Conservation (phyloP, 2,113 vertebrate species). For the Periophthalmodon schlosseri region DNA sequence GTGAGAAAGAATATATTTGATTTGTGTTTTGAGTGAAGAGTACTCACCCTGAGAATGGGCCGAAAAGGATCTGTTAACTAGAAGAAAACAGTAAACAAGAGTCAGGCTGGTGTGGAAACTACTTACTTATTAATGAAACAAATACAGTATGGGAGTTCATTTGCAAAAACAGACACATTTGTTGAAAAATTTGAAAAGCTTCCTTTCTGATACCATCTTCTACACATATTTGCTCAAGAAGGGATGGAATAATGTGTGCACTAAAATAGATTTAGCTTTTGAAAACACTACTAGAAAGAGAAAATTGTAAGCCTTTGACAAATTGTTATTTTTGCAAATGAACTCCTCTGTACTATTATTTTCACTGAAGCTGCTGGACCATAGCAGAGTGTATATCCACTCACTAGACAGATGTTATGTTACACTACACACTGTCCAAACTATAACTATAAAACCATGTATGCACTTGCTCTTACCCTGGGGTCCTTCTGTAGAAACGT, state of each 20-base stretch:
- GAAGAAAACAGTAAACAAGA: conserved; percentile 79
- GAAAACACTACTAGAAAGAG: too few species aligned
- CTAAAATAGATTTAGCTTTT: too few species aligned
- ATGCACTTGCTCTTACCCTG: conserved; percentile 80
- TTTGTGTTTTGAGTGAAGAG: conserved; percentile 42
- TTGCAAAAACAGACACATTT: too few species aligned
- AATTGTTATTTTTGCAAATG: too few species aligned
- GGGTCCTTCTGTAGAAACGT: conserved; percentile 97
- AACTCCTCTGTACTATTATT: neutral
- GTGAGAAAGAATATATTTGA: neutral
- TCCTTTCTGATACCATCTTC: too few species aligned
- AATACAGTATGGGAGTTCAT: neutral
- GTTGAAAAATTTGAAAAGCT: too few species aligned
- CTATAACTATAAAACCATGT: neutral
- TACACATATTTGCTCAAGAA: too few species aligned
- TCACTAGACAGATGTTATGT: neutral
- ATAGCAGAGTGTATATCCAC: neutral
- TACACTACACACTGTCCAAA: neutral
- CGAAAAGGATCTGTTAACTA: conserved; percentile 98
- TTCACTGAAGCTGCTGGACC: neutral
- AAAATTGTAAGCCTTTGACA: too few species aligned
- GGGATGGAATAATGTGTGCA: too few species aligned
- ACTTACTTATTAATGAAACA: neutral
- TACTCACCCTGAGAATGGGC: conserved; percentile 94
- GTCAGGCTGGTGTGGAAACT: neutral